These are phyloP conservation scores for Metalampra italica DNA, from an alignment of 2,888 invertebrate species.

Conservation along the genomic window DNA sequence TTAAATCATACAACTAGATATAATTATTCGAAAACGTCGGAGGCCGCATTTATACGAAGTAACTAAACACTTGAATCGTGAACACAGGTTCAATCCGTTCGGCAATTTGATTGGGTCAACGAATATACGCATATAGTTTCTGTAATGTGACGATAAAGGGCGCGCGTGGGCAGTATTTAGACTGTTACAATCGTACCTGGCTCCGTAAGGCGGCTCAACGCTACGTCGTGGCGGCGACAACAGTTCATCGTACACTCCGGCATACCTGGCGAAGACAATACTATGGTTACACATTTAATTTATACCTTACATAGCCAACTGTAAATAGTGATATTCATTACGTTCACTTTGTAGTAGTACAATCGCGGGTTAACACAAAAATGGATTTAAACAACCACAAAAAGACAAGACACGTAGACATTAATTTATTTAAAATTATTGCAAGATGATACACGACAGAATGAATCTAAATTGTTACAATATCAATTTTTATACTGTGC, in stretches of 20 bases:
- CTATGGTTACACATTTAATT: not conserved
- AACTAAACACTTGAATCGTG: slow-evolving; percentile 18
- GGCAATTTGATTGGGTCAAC: slow-evolving; percentile 49
- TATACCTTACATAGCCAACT: too few relatives aligned
- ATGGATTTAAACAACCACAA: too few relatives aligned
- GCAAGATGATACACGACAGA: too few relatives aligned
- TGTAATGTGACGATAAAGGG: slow-evolving; percentile 29
- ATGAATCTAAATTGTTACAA: too few relatives aligned
- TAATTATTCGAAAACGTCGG: not conserved
- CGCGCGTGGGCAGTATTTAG: slow-evolving; percentile 61
- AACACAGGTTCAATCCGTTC: slow-evolving; percentile 64
- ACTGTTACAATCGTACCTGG: slow-evolving; percentile 75
- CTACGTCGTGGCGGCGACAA: slow-evolving; percentile 72
- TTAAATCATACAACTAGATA: not conserved
- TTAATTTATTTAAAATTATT: too few relatives aligned
- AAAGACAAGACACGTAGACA: too few relatives aligned
- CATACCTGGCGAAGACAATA: slow-evolving; percentile 43
- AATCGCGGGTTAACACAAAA: too few relatives aligned
- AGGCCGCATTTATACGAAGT: slow-evolving; percentile 2
- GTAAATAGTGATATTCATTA: too few relatives aligned
- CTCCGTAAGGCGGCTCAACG: slow-evolving; percentile 71
- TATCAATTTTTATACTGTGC: too few relatives aligned
- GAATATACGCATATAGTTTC: slow-evolving; percentile 34
- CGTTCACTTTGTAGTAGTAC: too few relatives aligned
- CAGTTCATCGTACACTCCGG: slow-evolving; percentile 72